phyloP scores from a whole-genome alignment of 2,797 vertebrate genomes.

The Macrochelys suwanniensis region DNA sequence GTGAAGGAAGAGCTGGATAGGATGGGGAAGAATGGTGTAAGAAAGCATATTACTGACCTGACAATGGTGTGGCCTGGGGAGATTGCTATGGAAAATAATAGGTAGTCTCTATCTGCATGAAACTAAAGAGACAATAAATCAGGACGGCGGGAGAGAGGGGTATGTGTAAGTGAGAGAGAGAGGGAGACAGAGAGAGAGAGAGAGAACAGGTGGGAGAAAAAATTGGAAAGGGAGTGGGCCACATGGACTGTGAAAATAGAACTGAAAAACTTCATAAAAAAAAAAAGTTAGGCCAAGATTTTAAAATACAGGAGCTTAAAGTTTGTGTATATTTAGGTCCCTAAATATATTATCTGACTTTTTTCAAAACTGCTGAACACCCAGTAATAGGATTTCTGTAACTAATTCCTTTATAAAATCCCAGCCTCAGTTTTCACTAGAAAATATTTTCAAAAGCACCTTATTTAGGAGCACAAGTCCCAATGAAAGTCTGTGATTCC shows the following conservation, averaged over 20 bases:
- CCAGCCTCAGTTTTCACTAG: background rate
- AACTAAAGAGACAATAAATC: background rate
- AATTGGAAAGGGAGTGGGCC: background rate
- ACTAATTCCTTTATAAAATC: background rate
- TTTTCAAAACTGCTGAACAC: background rate
- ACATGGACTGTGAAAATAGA: background rate
- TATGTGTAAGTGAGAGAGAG: background rate
- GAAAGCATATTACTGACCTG: background rate
- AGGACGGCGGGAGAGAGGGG: background rate
- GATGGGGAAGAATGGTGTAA: background rate
- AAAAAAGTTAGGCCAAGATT: background rate
- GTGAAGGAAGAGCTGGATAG: background rate
- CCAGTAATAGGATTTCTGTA: background rate
- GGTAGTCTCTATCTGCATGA: background rate
- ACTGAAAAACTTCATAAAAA: background rate
- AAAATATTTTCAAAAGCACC: background rate
- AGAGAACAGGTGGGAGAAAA: background rate
- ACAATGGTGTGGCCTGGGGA: background rate
- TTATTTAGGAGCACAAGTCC: background rate
- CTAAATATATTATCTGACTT: background rate
- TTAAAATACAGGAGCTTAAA: background rate
- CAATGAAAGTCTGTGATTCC: background rate
- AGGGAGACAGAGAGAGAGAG: background rate
- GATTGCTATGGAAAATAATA: background rate
- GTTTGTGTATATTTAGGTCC: background rate